Evolutionary conservation across 2,888 invertebrate genomes (phyloP).

Genomic region (Carterocephalus palaemon): DNA sequence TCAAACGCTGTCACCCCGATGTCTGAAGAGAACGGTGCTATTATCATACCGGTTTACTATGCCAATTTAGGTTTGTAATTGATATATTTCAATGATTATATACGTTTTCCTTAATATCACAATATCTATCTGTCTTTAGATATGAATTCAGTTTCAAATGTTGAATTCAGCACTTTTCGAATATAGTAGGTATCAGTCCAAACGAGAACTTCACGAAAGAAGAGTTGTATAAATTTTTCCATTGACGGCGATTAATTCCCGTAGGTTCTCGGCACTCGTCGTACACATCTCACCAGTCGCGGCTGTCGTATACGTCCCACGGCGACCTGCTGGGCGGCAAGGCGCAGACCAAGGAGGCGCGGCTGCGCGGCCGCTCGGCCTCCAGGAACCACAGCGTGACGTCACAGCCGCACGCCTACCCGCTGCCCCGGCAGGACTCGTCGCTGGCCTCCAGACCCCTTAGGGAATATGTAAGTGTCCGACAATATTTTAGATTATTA

Average conservation of each 20-base stretch:
- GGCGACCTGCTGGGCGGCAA: conserved; percentile 90
- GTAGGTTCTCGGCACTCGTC: conserved; percentile 94
- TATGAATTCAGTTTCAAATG: no score
- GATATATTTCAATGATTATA: background rate
- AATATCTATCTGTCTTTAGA: no score
- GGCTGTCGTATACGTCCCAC: conserved; percentile 96
- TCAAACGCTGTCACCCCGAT: conserved; percentile 98
- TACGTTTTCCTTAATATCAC: no score
- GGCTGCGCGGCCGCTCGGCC: conserved; percentile 85
- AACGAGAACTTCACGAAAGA: no score
- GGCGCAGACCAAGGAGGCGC: conserved; percentile 91
- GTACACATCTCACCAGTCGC: conserved; percentile 96
- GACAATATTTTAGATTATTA: no score
- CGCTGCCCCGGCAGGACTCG: conserved; percentile 73
- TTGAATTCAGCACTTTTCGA: no score
- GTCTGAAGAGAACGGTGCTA: conserved; percentile 98
- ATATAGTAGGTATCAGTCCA: no score
- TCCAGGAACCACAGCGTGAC: conserved; percentile 84
- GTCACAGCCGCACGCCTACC: conserved; percentile 77
- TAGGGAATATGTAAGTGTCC: conserved; percentile 83
- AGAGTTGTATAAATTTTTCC: no score
- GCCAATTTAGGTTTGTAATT: conserved; percentile 85
- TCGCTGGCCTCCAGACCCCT: conserved; percentile 82
- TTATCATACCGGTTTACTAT: conserved; percentile 94
- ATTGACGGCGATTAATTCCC: background rate